These are phyloP conservation scores for Bhutanitis thaidina DNA, from an alignment of 2,888 invertebrate genomes.

Conservation along the genomic window DNA sequence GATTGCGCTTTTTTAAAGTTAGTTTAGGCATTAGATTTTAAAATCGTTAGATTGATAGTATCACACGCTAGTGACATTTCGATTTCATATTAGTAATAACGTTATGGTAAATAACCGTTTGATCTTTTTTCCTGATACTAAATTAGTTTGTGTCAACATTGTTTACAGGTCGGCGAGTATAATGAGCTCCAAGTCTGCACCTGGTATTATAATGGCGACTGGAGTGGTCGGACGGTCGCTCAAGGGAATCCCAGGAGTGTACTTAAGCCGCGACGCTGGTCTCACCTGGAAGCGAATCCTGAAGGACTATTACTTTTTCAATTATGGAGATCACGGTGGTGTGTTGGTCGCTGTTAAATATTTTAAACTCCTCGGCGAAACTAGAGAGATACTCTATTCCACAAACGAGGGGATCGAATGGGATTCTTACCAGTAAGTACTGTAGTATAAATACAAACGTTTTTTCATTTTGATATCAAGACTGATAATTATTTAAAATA, in stretches of 20 bases:
- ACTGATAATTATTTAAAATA: no score
- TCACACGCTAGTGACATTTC: background rate
- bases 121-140: no score
- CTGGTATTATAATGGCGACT: slow-evolving; percentile 92
- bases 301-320: slow-evolving; percentile 90
- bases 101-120: background rate
- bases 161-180: slow-evolving; percentile 85
- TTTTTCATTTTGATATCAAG: no score
- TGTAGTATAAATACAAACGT: background rate
- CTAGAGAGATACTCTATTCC: slow-evolving; percentile 89
- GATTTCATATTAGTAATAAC: background rate
- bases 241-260: slow-evolving; percentile 90
- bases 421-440: slow-evolving; percentile 79
- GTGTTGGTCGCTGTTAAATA: slow-evolving; percentile 91
- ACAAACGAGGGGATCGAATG: slow-evolving; percentile 92
- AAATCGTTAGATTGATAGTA: background rate
- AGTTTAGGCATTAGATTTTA: background rate
- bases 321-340: slow-evolving; percentile 95
- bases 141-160: background rate
- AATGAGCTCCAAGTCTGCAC: slow-evolving; percentile 91
- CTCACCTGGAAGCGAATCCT: slow-evolving; percentile 90
- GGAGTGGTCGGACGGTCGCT: slow-evolving; percentile 88
- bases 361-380: slow-evolving; percentile 87
- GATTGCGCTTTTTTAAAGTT: background rate
- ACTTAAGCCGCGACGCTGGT: slow-evolving; percentile 90